phyloP scores from a whole-genome alignment of 2,888 invertebrate species.

The Galerucella nymphaeae region DNA sequence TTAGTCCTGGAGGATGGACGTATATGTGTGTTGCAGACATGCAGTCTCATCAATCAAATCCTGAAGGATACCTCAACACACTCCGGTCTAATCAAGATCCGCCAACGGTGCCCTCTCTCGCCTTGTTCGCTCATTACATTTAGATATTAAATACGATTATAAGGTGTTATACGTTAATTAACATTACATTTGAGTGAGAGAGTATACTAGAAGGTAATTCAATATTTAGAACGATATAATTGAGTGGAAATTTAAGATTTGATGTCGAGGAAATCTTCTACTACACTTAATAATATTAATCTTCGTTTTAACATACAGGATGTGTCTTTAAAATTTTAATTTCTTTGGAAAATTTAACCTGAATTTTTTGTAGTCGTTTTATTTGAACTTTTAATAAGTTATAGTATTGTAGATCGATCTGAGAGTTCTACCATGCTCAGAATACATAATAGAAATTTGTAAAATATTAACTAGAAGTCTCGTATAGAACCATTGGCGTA shows the following conservation, averaged over 20 bases:
- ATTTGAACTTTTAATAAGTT: slow-evolving; percentile 61
- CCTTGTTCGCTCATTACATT: slow-evolving; percentile 40
- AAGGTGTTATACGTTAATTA: slow-evolving; percentile 39
- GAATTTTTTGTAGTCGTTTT: slow-evolving; percentile 57
- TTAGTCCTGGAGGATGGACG: slow-evolving; percentile 54
- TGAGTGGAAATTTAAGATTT: neutral
- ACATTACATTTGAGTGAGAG: slow-evolving; percentile 35
- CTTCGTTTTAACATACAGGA: too few relatives aligned
- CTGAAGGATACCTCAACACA: slow-evolving; percentile 55
- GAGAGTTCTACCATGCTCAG: slow-evolving; percentile 4
- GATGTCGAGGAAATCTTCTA: neutral
- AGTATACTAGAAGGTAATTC: slow-evolving; percentile 17
- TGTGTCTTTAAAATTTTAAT: too few relatives aligned
- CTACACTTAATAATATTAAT: too few relatives aligned
- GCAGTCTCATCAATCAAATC: slow-evolving; percentile 60
- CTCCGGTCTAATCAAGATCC: slow-evolving; percentile 52
- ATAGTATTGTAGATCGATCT: slow-evolving; percentile 33
- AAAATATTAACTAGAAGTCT: slow-evolving; percentile 23
- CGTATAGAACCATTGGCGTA: neutral
- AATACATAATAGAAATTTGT: slow-evolving; percentile 21
- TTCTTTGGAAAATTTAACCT: slow-evolving; percentile 7
- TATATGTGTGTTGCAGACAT: slow-evolving; percentile 53
- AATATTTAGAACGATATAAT: neutral
- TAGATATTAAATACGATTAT: slow-evolving; percentile 40
- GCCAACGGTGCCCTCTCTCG: slow-evolving; percentile 27